Evolutionary conservation across 2,797 vertebrate genomes (phyloP), one percentile per base, ranked within the genome.

Genomic region (Myripristis murdjan): DNA sequence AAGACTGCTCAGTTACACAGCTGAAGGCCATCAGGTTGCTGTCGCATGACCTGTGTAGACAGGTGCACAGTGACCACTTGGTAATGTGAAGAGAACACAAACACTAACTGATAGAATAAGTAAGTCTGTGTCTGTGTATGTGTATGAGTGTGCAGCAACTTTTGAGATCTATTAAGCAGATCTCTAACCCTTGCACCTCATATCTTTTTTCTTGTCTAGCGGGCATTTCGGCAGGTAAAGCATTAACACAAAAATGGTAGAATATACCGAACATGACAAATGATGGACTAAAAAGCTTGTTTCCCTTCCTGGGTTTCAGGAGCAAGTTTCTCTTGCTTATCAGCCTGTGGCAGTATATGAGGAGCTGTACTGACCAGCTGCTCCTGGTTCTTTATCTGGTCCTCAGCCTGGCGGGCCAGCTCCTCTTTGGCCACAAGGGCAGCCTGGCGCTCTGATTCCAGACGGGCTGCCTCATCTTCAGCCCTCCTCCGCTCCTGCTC

Each of bases 351-450:
- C 16, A 18, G 5, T 54, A 33, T 33, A 31, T 1, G 26, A 33
- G n/a, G 33, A 11, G 31, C 14, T 37, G 23, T 18, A 86, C 95
- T 83, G 90, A 98, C 97, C 95, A 98, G 93, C 90, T 98, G 96
- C 73, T 98, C 97, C 87, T 97, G 96, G 90, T 91, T 95, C 92
- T 97, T 97, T 69, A 94, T 95, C 90, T 98, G 97, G 84, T 95
- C 92, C 68, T 93, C 92, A 0, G 95, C 93, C 59, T 97, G 95
- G 53, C 87, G 93, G 47, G 97, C 96, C 77, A 99, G 93, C 83
- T 98, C 96, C 64, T 98, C 97, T 87, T 98, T 98, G 78, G 96
- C 97, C 66, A 93, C 90, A 71, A 98, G 92, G 3, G 96, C 97
- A 0, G 94, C 93, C 87, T 97, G 87, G 2, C 97, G 96, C 41